Conservation (phyloP, 2,113 vertebrate species). For the Caracal caracal region DNA sequence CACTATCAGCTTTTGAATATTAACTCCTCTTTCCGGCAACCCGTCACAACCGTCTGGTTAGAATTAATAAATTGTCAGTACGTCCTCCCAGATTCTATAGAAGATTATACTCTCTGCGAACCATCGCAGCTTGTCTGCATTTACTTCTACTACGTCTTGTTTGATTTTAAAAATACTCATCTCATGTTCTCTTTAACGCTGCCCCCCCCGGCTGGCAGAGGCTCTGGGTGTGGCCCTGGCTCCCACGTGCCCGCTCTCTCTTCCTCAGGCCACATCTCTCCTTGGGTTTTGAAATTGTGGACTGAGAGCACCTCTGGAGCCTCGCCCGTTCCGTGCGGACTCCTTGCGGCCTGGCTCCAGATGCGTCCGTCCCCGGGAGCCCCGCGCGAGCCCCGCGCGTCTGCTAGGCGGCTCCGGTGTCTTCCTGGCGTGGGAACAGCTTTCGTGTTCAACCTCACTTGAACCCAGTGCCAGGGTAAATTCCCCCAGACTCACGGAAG, state of each 20-base stretch:
- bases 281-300: not conserved
- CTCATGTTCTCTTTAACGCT: not conserved
- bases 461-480: not conserved
- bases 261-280: fast-evolving
- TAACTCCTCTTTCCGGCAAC: fast-evolving
- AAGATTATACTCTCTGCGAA: no score
- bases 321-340: fast-evolving
- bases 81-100: not conserved
- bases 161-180: not conserved
- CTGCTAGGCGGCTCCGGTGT: not conserved
- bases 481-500: not conserved
- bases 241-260: not conserved
- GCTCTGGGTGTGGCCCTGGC: no score
- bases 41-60: not conserved
- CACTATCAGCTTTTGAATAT: not conserved
- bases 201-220: not conserved
- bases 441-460: not conserved
- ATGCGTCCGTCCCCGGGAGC: no score
- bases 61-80: not conserved
- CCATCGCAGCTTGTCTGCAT: not conserved
- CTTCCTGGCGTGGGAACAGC: not conserved
- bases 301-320: fast-evolving
- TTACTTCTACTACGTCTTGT: not conserved
- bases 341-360: not conserved
- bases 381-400: no score